Evolutionary conservation across 2,113 vertebrate genomes (phyloP), one percentile per base, ranked within the genome.

Genomic region (Indicator maculatus): DNA sequence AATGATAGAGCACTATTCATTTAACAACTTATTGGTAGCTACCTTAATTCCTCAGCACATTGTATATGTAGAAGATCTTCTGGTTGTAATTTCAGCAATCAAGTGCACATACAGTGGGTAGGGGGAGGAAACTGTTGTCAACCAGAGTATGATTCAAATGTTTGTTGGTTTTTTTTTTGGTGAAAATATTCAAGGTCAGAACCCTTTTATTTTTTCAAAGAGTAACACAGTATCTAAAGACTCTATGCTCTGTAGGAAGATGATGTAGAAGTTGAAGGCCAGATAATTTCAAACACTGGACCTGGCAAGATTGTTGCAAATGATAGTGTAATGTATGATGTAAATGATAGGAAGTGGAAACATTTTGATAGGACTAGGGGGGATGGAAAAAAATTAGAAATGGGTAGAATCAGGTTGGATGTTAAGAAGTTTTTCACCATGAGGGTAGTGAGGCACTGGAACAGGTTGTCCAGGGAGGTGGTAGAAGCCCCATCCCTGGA

Each of bases 131-230:
- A n/a, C 58, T 30, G 78, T 47, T 88, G 65, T 21, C 52, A 78
- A 41, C 50, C 27, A 38, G 39, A 70, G 27, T 78, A 65, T 58
- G 33, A 86, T 38, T 71, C 41, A 58, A 41, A 20, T 55, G 39
- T 69, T 64, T 74, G 31, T 73, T 85, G 24, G 26, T 73, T 69
- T 73, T 71, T 81, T 74, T 76, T 86, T 59, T 55, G 27, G 18
- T 39, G 16, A 47, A 86, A 80, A 90, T 87, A 86, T 61, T 88
- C 74, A 85, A 93, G 30, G 60, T 93, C 47, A 88, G 83, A 93
- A 39, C 10, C 0, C 82, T 88, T 71, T 82, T 23, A 50, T 86
- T 81, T 84, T 84, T 81, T 50, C 6, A 9, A 60, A 60, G 33
- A 73, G 21, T 53, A 66, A 31, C 14, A 47, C 26, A 26, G 4